Percentiles rank a stretch among this genome's conserved stretches.
These are phyloP conservation scores for Apostichopus japonicus DNA, from an alignment of 35 echinoderm and acorn worm genomes.

Conservation along the genomic window DNA sequence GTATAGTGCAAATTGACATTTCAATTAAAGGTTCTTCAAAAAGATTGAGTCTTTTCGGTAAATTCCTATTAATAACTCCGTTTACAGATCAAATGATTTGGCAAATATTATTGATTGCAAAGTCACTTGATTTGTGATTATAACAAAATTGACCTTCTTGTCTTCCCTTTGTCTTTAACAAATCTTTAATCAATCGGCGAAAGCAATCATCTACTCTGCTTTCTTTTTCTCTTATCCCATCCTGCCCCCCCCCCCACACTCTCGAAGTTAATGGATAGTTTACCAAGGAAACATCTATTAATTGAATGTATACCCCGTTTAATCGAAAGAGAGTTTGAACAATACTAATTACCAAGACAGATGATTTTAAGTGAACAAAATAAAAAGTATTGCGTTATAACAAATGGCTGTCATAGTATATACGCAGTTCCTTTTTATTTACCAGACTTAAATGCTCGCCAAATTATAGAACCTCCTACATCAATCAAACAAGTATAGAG, in stretches of 20 bases:
- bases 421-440: background rate
- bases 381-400: slow-evolving; percentile 7
- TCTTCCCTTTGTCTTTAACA: background rate
- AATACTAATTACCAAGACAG: background rate
- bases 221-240: background rate
- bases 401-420: background rate
- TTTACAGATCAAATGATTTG: background rate
- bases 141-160: background rate
- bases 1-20: background rate
- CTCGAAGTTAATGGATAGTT: slow-evolving; percentile 25
- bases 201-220: background rate
- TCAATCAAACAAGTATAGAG: background rate
- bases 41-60: background rate
- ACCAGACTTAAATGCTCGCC: slow-evolving; percentile 30
- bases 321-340: background rate
- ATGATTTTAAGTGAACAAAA: slow-evolving; percentile 10
- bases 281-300: slow-evolving; percentile 6
- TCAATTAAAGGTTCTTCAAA: background rate
- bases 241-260: background rate
- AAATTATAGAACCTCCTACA: background rate
- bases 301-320: slow-evolving; percentile 7
- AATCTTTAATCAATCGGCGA: background rate
- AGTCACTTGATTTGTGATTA: slow-evolving; percentile 6
- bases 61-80: background rate
- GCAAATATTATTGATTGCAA: background rate